phyloP scores from a whole-genome alignment of 2,113 vertebrate species.

The Uria lomvia region DNA sequence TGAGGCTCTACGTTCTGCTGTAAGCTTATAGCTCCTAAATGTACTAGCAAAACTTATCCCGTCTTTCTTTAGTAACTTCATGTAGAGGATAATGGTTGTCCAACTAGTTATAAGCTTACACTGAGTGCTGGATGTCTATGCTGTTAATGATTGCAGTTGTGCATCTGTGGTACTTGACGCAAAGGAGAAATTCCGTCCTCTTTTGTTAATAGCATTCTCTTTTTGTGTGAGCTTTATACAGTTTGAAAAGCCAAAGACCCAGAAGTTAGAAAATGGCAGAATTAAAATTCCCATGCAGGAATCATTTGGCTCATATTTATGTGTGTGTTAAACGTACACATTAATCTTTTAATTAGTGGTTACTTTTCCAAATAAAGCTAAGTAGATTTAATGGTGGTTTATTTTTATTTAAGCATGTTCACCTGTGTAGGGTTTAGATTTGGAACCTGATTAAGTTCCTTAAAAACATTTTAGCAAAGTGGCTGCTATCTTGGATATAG shows the following conservation, averaged over 20 bases:
- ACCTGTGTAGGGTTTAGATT: neutral
- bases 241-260: neutral
- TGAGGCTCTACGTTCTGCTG: neutral
- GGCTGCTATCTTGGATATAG: neutral
- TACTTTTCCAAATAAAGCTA: neutral
- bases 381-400: neutral
- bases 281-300: neutral
- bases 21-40: neutral
- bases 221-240: neutral
- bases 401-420: neutral
- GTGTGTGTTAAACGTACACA: neutral
- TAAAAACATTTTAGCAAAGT: neutral
- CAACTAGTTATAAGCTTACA: neutral
- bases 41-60: neutral
- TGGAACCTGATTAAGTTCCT: neutral
- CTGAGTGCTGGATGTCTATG: neutral
- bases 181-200: neutral
- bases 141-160: neutral
- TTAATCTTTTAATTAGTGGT: neutral
- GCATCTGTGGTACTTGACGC: fast-evolving
- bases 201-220: neutral
- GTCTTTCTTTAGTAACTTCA: neutral
- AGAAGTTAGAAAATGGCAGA: neutral
- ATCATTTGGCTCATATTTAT: neutral
- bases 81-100: neutral